A percentile compares a stretch with the other conserved stretches of the same genome.
These are phyloP conservation scores for Pampusana beccarii DNA, from an alignment of 2,113 vertebrate genomes.

Conservation along the genomic window DNA sequence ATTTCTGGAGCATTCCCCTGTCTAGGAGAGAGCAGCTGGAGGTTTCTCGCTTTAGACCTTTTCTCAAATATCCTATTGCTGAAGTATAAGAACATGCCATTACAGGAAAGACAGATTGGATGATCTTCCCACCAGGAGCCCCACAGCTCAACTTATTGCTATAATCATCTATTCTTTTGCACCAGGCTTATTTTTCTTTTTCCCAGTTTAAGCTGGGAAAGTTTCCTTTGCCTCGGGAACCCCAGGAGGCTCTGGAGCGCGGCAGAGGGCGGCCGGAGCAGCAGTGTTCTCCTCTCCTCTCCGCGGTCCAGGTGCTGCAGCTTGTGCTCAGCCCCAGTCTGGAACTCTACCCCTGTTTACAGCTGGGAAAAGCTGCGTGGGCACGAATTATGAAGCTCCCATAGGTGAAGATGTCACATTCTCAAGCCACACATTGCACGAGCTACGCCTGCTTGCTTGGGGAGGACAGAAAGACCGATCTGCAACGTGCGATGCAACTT, in stretches of 20 bases:
- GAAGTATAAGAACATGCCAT: background rate
- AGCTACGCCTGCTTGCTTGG: background rate
- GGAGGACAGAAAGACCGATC: background rate
- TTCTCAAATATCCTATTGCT: constrained; percentile 31
- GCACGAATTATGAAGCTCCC: background rate
- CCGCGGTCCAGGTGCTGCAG: background rate
- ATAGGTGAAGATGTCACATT: background rate
- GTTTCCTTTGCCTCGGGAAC: background rate
- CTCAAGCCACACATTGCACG: background rate
- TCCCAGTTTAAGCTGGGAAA: background rate
- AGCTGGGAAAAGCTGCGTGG: background rate
- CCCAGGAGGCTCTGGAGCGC: background rate
- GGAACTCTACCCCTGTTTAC: background rate
- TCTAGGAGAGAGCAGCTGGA: constrained; percentile 40
- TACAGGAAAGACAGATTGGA: background rate
- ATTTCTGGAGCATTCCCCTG: constrained; percentile 14
- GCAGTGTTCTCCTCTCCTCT: accelerated
- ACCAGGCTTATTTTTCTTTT: background rate
- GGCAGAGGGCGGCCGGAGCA: background rate
- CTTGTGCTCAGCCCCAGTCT: background rate
- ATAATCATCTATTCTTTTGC: background rate
- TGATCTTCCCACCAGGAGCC: background rate
- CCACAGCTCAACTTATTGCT: background rate
- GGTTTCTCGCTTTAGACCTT: background rate
- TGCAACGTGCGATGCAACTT: accelerated